Conservation (phyloP, 2,797 vertebrate genomes). For the Heteromormyrus szaboi region DNA sequence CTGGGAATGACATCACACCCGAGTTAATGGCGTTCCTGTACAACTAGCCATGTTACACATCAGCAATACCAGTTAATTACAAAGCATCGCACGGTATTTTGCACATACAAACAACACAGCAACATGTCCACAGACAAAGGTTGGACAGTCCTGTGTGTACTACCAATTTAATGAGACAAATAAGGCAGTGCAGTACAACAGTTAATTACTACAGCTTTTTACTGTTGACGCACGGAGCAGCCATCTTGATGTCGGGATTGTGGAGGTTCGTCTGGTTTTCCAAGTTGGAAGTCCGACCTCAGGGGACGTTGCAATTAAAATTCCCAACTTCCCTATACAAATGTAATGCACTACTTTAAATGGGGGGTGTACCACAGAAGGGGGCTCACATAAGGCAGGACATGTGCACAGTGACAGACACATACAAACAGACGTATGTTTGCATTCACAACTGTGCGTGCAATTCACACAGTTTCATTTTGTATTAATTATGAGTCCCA, state of each 20-base stretch:
- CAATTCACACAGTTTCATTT: background rate
- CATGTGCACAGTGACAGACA: conserved; percentile 12
- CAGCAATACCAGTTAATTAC: background rate
- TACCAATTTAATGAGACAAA: background rate
- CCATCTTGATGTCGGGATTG: background rate
- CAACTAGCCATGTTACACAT: background rate
- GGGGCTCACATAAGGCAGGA: background rate
- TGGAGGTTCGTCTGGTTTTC: background rate
- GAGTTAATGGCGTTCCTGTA: background rate
- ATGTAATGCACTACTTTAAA: background rate
- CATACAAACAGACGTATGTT: background rate
- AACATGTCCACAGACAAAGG: background rate
- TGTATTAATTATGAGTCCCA: background rate
- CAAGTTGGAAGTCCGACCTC: background rate
- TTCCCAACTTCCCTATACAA: background rate
- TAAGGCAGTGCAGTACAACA: background rate
- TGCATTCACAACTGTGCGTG: background rate
- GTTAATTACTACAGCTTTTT: background rate
- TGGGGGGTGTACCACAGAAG: background rate
- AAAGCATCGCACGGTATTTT: background rate
- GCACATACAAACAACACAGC: background rate
- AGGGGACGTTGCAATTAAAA: background rate
- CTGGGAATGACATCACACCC: background rate
- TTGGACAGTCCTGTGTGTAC: background rate
- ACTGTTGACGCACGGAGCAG: background rate